These are phyloP conservation scores for Drosophila ustulata DNA, from an alignment of 2,888 invertebrate species.

Conservation along the genomic window DNA sequence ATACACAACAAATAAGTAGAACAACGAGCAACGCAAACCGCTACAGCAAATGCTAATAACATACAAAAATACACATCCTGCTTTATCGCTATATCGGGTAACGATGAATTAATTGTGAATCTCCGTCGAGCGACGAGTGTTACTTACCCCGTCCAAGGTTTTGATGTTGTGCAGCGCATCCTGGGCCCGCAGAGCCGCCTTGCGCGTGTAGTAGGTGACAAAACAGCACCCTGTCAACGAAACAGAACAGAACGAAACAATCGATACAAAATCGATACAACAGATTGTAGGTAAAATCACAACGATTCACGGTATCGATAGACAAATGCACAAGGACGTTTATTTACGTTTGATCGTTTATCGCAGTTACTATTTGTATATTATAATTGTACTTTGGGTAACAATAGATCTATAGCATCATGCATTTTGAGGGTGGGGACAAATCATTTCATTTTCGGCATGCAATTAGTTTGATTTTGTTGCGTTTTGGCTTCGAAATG, in stretches of 20 bases:
- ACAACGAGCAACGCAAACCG: slow-evolving; percentile 68
- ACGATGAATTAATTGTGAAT: not conserved
- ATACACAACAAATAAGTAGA: slow-evolving; percentile 45
- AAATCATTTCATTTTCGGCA: slow-evolving; percentile 23
- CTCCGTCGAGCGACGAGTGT: not conserved
- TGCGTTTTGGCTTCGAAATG: not conserved
- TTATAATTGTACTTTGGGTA: slow-evolving; percentile 1
- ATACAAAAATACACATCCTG: slow-evolving; percentile 28
- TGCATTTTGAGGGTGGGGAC: slow-evolving; percentile 35
- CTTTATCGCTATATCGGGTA: slow-evolving; percentile 4
- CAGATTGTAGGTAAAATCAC: slow-evolving; percentile 38
- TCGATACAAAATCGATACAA: slow-evolving; percentile 72
- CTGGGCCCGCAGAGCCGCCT: slow-evolving; percentile 98
- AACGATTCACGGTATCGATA: slow-evolving; percentile 51
- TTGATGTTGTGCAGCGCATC: slow-evolving; percentile 99
- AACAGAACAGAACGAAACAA: slow-evolving; percentile 85
- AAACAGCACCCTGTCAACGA: slow-evolving; percentile 99
- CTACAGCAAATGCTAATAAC: slow-evolving; percentile 20
- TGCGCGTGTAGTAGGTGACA: slow-evolving; percentile 99
- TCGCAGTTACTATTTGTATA: slow-evolving; percentile 1
- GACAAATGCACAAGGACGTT: slow-evolving; percentile 69
- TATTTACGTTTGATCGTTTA: slow-evolving; percentile 11
- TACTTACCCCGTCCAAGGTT: slow-evolving; percentile 98
- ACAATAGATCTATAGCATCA: slow-evolving; percentile 27
- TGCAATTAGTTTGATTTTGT: slow-evolving; percentile 32